phyloP scores from a whole-genome alignment of 2,113 vertebrate genomes.

The Narcine bancroftii region DNA sequence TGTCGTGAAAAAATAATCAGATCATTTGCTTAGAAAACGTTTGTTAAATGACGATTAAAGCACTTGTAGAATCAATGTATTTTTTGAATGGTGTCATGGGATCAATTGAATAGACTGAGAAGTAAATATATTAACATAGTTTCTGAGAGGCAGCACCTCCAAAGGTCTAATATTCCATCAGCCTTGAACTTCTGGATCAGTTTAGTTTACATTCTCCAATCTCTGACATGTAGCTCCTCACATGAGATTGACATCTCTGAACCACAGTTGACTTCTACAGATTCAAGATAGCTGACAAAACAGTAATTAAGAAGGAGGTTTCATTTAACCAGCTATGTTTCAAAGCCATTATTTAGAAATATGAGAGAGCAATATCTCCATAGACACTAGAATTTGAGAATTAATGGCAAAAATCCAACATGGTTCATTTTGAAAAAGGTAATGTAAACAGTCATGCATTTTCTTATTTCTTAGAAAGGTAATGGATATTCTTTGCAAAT shows the following conservation, averaged over 20 bases:
- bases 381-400: not conserved
- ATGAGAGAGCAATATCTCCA: not conserved
- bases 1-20: not conserved
- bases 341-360: not conserved
- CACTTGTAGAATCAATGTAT: not conserved
- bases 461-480: not conserved
- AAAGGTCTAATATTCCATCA: not conserved
- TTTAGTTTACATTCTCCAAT: not conserved
- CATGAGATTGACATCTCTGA: not conserved
- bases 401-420: not conserved
- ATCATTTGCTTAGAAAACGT: not conserved
- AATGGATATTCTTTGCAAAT: not conserved
- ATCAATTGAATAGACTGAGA: not conserved
- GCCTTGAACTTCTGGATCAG: too few relatives aligned
- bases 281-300: constrained; percentile 18
- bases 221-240: not conserved
- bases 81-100: not conserved
- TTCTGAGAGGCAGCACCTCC: not conserved
- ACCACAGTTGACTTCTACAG: not conserved
- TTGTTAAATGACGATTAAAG: not conserved
- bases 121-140: not conserved
- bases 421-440: not conserved
- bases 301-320: not conserved
- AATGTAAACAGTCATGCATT: not conserved
- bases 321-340: not conserved